These are phyloP conservation scores for Trichomalopsis sarcophagae DNA, from an alignment of 1,140 invertebrate species.

Conservation along the genomic window DNA sequence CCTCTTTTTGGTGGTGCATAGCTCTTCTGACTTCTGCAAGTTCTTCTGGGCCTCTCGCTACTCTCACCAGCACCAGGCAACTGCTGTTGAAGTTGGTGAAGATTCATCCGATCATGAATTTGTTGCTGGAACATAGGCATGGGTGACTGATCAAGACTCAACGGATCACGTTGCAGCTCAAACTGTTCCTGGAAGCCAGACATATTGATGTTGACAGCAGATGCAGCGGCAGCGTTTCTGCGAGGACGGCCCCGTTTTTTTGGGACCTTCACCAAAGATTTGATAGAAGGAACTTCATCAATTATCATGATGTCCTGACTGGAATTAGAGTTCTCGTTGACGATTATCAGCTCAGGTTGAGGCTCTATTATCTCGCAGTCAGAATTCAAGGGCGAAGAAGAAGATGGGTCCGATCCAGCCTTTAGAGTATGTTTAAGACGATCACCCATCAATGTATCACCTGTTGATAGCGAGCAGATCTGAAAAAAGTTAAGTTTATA, in stretches of 20 bases:
- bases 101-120: not conserved
- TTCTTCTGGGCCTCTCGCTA: slow-evolving; percentile 67
- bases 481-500: not conserved
- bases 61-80: not conserved
- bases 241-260: slow-evolving; percentile 71
- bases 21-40: slow-evolving; percentile 72
- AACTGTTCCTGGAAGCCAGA: slow-evolving; percentile 48
- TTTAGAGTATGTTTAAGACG: slow-evolving; percentile 65
- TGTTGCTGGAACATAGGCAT: slow-evolving; percentile 43
- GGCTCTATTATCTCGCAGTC: slow-evolving; percentile 72
- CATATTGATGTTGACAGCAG: slow-evolving; percentile 24
- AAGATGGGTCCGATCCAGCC: slow-evolving; percentile 47
- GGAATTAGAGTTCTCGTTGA: slow-evolving; percentile 73
- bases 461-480: slow-evolving; percentile 44
- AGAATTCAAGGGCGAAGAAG: slow-evolving; percentile 60
- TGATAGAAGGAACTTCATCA: slow-evolving; percentile 66
- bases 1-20: slow-evolving; percentile 73
- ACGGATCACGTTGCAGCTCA: slow-evolving; percentile 63
- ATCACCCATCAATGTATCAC: slow-evolving; percentile 58
- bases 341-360: slow-evolving; percentile 71
- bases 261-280: slow-evolving; percentile 63
- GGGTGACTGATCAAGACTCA: slow-evolving; percentile 65
- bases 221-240: slow-evolving; percentile 57
- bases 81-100: not conserved
- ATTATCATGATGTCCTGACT: slow-evolving; percentile 74